Base-by-base conservation (phyloP, 92 coral and sea anemone species). In the Micromussa lordhowensis region DNA sequence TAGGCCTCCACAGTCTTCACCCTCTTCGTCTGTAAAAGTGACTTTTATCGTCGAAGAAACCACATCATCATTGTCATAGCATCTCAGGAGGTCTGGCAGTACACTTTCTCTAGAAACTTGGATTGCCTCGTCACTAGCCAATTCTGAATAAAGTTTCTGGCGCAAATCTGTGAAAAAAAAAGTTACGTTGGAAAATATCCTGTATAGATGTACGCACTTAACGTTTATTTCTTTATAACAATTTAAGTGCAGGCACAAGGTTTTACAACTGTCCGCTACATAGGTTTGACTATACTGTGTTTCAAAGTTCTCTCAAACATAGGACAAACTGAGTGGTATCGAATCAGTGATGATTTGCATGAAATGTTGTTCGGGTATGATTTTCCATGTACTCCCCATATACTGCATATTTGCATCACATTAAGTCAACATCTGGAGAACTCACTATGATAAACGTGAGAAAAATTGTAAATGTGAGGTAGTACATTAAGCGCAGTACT, bases 21-120 rank as follows among this genome's bases (percentile, higher is more conserved):
- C 70, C 70, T 64, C 70, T 64, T 64, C 30, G 70, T 64, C 70
- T 22, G 70, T 64, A 64, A 64, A 64, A 64, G 70, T 64, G 70
- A 30, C 73, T 68, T 68, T 68, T 68, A 68, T 68, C 4, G 36
- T 26, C n/a, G 73, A 68, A n/a, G 73, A 68, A 4, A 26, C 73
- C 73, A 26, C 73, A 26, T 68, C 73, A n/a, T 68, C 73, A 68
- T n/a, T 68, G 32, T 68, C 32, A 68, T 30, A 68, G 70, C 5
- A 64, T n/a, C 12, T 22, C 70, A 64, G 30, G 28, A 64, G 30
- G 70, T 64, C 70, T 64, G 70, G 70, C n/a, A 26, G 30, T 64
- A 64, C 70, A 54, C 19, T 64, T 64, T 22, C 70, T 64, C 30
- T 18, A 64, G 30, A 64, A 64, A 64, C 70, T 64, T 64, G 30